A percentile compares a stretch with the other conserved stretches of the same genome.
Conservation (phyloP, 2,797 vertebrate genomes). For the Channa striata region DNA sequence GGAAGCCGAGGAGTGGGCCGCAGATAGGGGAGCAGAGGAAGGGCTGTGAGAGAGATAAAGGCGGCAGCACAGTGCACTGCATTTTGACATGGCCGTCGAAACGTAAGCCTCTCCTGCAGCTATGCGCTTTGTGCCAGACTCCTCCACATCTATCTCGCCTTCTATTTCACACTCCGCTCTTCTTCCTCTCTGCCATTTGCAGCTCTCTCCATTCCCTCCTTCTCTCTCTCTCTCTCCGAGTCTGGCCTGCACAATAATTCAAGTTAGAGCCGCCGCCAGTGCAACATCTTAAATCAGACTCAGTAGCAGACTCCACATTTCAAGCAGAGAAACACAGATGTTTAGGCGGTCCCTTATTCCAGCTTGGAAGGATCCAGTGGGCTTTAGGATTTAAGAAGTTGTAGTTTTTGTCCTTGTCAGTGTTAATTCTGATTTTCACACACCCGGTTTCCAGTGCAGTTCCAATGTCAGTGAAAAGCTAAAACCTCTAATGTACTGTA, state of each 20-base stretch:
- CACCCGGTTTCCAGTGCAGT: too few relatives aligned
- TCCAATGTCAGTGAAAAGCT: too few relatives aligned
- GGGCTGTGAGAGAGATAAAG: conserved; percentile 67
- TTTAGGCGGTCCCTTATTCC: conserved; percentile 28
- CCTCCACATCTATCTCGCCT: conserved; percentile 60
- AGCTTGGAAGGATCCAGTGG: conserved; percentile 27
- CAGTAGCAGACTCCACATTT: conserved; percentile 42
- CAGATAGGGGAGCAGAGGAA: conserved; percentile 56
- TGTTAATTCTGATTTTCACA: too few relatives aligned
- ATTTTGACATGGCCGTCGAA: conserved; percentile 71
- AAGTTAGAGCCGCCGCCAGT: conserved; percentile 36
- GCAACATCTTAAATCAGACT: conserved; percentile 52
- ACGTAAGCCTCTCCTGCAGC: conserved; percentile 76
- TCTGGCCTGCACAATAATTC: conserved; percentile 45
- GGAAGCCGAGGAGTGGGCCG: conserved; percentile 49
- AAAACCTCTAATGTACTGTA: too few relatives aligned
- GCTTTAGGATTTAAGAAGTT: conserved; percentile 35
- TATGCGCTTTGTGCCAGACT: conserved; percentile 61
- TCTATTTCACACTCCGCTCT: conserved; percentile 39
- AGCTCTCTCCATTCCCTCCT: conserved; percentile 23
- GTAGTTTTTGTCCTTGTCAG: too few relatives aligned
- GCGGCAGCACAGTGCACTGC: conserved; percentile 62
- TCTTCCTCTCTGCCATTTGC: conserved; percentile 35
- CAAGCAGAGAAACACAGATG: conserved; percentile 34
- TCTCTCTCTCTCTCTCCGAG: conserved; percentile 22